Conservation (phyloP, 1,140 invertebrate species). For the Pseudomyrmex dendroicus region DNA sequence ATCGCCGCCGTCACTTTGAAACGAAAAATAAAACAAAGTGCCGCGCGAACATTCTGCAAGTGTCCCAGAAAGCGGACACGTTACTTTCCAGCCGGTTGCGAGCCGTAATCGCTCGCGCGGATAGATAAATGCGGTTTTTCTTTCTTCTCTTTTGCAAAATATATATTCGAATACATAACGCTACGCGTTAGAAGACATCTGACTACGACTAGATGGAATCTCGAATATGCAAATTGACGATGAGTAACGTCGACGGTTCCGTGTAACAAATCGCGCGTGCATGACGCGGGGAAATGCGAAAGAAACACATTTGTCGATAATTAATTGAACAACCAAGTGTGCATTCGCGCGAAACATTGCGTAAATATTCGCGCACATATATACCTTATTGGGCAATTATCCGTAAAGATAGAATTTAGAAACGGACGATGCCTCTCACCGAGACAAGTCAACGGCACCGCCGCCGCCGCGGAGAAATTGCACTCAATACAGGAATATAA, state of each 20-base stretch:
- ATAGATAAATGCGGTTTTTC: background rate
- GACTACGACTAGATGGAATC: conserved; percentile 21
- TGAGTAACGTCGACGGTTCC: conserved; percentile 6
- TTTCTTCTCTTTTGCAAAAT: conserved; percentile 1
- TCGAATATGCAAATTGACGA: conserved; percentile 46
- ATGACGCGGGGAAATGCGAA: background rate
- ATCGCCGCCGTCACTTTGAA: conserved; percentile 41
- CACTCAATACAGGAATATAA: conserved; percentile 8
- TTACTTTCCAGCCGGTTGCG: too few species aligned
- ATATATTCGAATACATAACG: background rate
- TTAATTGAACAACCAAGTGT: background rate
- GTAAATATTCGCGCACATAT: background rate
- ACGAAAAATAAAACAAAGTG: background rate
- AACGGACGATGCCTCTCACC: background rate
- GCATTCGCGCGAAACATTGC: background rate
- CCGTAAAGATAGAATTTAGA: conserved; percentile 8
- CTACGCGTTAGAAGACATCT: conserved; percentile 4
- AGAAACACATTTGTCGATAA: conserved; percentile 27
- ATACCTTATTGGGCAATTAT: conserved; percentile 17
- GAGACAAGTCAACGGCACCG: background rate
- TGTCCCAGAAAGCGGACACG: background rate
- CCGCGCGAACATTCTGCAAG: too few species aligned
- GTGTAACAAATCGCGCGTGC: conserved; percentile 7
- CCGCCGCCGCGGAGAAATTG: conserved; percentile 3
- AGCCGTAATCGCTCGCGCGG: background rate